These are phyloP conservation scores for Leptinotarsa lineolata DNA, from an alignment of 1,140 invertebrate species.

Conservation along the genomic window DNA sequence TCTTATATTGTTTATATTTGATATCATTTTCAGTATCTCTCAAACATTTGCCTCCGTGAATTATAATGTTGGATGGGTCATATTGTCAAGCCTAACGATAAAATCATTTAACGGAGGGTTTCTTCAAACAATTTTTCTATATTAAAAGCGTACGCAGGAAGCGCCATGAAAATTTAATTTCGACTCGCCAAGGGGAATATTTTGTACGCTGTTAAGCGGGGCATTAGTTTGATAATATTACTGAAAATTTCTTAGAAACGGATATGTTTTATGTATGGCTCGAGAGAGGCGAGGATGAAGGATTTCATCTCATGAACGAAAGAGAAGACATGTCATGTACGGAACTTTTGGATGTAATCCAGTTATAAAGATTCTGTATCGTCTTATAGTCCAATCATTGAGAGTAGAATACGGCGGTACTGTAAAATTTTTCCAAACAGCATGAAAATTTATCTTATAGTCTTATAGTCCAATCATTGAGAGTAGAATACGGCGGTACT, in stretches of 20 bases:
- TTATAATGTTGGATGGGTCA: not conserved
- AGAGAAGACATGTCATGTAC: no score
- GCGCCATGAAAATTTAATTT: slow-evolving; percentile 20
- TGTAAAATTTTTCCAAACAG: no score
- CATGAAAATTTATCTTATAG: no score
- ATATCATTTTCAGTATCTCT: no score
- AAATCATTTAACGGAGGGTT: slow-evolving; percentile 11
- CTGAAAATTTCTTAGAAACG: not conserved
- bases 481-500: no score
- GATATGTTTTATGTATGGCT: not conserved
- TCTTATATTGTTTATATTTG: no score
- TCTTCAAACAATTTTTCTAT: slow-evolving; percentile 16
- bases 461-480: no score
- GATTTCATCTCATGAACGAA: no score
- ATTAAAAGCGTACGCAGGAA: slow-evolving; percentile 17
- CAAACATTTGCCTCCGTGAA: not conserved
- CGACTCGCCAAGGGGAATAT: not conserved
- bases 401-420: no score
- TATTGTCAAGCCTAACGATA: not conserved
- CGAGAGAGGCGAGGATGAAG: not conserved
- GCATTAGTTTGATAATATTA: not conserved
- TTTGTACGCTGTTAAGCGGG: slow-evolving; percentile 14
- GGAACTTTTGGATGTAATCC: no score
- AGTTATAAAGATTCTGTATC: no score
- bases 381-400: no score